Conservation (phyloP, 2,888 invertebrate species). For the Campoplex nolae region DNA sequence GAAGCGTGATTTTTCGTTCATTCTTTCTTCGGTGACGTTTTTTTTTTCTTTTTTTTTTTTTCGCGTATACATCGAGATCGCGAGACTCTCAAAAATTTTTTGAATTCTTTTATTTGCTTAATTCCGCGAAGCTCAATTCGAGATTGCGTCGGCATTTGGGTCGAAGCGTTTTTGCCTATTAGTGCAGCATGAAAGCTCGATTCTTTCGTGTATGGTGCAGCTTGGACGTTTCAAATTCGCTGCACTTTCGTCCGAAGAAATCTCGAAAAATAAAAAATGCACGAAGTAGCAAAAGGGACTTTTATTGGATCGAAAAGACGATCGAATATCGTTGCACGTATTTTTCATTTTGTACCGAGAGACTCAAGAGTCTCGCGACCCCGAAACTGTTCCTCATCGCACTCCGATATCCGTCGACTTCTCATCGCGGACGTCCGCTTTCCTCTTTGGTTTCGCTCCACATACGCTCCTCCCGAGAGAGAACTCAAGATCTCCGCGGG, state of each 20-base stretch:
- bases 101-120: background rate
- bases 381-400: slow-evolving; percentile 56
- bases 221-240: too few species aligned
- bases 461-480: slow-evolving; percentile 56
- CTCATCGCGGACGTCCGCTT: slow-evolving; percentile 57
- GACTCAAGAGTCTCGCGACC: background rate
- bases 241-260: too few species aligned
- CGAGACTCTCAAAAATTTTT: background rate
- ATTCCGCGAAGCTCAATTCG: background rate
- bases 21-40: slow-evolving; percentile 25
- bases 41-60: background rate
- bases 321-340: background rate
- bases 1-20: slow-evolving; percentile 58
- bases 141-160: background rate
- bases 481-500: slow-evolving; percentile 26
- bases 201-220: too few species aligned
- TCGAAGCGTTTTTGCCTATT: background rate
- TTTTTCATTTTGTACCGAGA: background rate
- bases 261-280: too few species aligned
- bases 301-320: background rate
- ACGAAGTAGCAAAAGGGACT: background rate
- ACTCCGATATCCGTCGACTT: slow-evolving; percentile 45
- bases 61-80: background rate
- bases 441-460: slow-evolving; percentile 65
- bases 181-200: too few species aligned